phyloP scores from a whole-genome alignment of 2,797 vertebrate genomes.

The Rhynchonycteris naso region DNA sequence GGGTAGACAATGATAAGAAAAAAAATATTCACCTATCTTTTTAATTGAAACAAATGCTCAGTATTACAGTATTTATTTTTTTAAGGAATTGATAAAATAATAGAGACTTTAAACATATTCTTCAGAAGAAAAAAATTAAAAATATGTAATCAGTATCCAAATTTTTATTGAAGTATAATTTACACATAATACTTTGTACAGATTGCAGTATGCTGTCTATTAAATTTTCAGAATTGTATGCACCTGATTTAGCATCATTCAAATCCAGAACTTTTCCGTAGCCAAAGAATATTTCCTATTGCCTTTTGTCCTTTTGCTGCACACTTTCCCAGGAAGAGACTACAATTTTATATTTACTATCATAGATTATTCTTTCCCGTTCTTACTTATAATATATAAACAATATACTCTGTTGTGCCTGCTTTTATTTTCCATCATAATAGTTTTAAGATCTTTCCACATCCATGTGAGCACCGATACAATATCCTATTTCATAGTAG shows the following conservation, averaged over 20 bases:
- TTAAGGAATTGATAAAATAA: not conserved
- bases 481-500: not conserved
- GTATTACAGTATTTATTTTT: not conserved
- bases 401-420: not conserved
- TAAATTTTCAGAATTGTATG: not conserved
- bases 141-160: not conserved
- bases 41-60: not conserved
- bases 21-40: not conserved
- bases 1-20: not conserved
- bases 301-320: not conserved
- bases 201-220: not conserved
- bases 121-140: not conserved
- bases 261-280: not conserved
- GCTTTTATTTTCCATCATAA: not conserved
- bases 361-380: not conserved
- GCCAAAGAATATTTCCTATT: not conserved
- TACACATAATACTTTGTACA: not conserved
- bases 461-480: not conserved
- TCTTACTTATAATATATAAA: not conserved
- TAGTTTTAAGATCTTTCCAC: not conserved
- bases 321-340: not conserved
- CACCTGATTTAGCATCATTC: not conserved
- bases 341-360: not conserved
- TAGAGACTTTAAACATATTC: not conserved
- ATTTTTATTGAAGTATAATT: not conserved